Evolutionary conservation across 2,113 vertebrate species (phyloP).

Genomic region (Actenoides hombroni): DNA sequence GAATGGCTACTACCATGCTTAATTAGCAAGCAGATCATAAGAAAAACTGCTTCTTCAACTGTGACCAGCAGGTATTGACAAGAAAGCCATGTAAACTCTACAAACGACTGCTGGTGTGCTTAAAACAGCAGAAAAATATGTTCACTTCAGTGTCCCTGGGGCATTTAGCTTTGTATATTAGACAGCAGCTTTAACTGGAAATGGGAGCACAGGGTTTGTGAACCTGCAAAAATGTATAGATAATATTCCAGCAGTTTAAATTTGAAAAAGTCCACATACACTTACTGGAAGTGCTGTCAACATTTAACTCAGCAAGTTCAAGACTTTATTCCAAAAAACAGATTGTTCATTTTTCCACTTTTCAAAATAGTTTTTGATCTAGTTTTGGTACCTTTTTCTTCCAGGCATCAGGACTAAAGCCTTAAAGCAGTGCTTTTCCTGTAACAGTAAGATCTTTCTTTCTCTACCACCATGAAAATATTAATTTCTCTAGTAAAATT

Average conservation of each 20-base stretch:
- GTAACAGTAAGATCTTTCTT: not conserved
- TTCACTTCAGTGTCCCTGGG: conserved; percentile 9
- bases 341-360: not conserved
- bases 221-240: conserved; percentile 49
- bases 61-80: conserved; percentile 67
- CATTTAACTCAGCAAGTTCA: not conserved
- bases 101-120: conserved; percentile 39
- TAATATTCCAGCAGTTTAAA: conserved; percentile 37
- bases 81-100: conserved; percentile 55
- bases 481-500: not conserved
- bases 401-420: not conserved
- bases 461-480: not conserved
- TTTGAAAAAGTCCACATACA: not conserved
- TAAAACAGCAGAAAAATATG: conserved; percentile 49
- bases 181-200: conserved; percentile 41
- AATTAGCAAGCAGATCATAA: conserved; percentile 65
- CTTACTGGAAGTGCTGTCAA: not conserved
- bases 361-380: not conserved
- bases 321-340: not conserved
- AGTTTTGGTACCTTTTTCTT: not conserved
- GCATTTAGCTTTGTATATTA: conserved; percentile 38
- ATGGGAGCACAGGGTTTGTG: not conserved
- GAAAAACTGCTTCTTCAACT: conserved; percentile 78
- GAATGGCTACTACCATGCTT: conserved; percentile 19
- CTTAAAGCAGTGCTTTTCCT: not conserved